Conservation (phyloP, 2,888 invertebrate species). For the Cecidostiba fungosa region DNA sequence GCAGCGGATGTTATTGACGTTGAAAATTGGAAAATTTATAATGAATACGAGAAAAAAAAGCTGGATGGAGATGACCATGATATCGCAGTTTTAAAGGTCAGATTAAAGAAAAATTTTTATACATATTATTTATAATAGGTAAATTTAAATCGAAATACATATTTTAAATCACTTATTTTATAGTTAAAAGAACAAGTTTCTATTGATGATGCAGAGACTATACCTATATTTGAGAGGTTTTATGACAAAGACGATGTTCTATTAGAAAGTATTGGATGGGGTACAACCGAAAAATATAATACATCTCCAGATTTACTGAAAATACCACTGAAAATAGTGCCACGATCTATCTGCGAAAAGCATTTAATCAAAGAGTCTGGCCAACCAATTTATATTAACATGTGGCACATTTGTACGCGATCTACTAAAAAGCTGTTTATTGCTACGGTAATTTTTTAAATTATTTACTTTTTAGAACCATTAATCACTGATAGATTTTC, state of each 20-base stretch:
- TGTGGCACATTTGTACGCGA: background rate
- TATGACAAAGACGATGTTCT: background rate
- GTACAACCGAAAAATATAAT: background rate
- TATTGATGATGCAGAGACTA: no score
- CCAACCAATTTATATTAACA: no score
- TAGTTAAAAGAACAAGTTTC: no score
- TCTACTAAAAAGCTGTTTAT: background rate
- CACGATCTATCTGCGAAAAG: background rate
- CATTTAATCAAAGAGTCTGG: no score
- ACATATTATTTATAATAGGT: no score
- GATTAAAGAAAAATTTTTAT: no score
- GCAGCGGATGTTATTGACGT: background rate
- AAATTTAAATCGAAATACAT: no score
- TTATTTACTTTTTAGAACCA: no score
- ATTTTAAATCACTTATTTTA: no score
- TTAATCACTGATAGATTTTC: no score
- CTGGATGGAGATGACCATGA: background rate
- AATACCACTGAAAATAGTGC: background rate
- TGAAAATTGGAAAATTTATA: background rate
- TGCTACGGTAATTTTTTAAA: background rate
- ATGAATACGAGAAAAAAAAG: background rate
- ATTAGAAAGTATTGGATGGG: background rate
- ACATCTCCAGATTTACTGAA: background rate
- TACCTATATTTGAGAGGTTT: no score
- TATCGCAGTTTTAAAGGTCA: constrained; percentile 4